phyloP scores from a whole-genome alignment of 1,140 invertebrate genomes.

The Idris sp. region DNA sequence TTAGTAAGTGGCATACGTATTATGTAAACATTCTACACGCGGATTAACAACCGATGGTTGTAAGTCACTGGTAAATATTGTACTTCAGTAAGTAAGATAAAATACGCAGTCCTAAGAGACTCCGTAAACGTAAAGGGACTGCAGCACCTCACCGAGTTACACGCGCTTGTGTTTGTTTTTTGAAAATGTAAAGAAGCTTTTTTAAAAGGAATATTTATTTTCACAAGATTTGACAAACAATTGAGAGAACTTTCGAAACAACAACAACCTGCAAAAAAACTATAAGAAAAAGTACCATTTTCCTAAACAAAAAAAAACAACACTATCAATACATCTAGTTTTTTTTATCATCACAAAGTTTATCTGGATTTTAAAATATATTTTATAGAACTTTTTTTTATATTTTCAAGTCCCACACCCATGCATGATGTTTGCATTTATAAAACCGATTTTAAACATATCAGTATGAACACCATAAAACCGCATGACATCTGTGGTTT shows the following conservation, averaged over 20 bases:
- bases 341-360: too few relatives aligned
- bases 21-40: conserved; percentile 71
- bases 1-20: conserved; percentile 52
- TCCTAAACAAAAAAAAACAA: too few relatives aligned
- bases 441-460: too few relatives aligned
- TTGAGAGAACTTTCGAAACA: conserved; percentile 14
- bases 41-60: conserved; percentile 74
- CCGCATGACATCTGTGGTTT: conserved; percentile 55
- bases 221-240: conserved; percentile 22
- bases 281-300: too few relatives aligned
- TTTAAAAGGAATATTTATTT: conserved; percentile 44
- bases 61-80: conserved; percentile 75
- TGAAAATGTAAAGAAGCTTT: conserved; percentile 43
- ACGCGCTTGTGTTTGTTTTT: conserved; percentile 68
- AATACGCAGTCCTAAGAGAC: conserved; percentile 53
- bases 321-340: too few relatives aligned
- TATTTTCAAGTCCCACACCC: too few relatives aligned
- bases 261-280: too few relatives aligned
- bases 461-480: conserved; percentile 37
- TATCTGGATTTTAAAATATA: too few relatives aligned
- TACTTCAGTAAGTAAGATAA: conserved; percentile 70
- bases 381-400: too few relatives aligned
- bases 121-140: conserved; percentile 63
- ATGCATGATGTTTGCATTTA: too few relatives aligned
- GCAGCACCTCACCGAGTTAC: conserved; percentile 60